A percentile compares a stretch with the other conserved stretches of the same genome.
Evolutionary conservation across 2,888 invertebrate species (phyloP).

Genomic region (Crepidodera aurea): DNA sequence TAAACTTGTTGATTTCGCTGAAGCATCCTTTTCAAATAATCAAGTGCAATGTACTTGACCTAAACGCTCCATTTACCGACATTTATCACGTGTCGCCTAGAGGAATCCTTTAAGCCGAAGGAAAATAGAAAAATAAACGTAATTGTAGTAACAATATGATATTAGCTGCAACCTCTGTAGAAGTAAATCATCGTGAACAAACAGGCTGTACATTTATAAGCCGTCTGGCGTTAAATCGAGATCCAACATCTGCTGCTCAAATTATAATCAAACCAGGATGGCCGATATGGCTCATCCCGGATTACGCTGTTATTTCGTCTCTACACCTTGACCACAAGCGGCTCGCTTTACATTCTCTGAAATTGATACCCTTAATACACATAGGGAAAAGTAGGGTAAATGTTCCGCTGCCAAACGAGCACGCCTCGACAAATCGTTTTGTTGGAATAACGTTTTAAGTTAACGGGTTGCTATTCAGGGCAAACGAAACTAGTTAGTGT

Average conservation of each 20-base stretch:
- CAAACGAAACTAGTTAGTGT: too few species aligned
- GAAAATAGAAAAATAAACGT: neutral
- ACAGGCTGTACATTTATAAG: conserved; percentile 30
- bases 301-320: conserved; percentile 37
- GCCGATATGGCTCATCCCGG: conserved; percentile 38
- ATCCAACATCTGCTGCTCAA: conserved; percentile 37
- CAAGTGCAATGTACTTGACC: too few species aligned
- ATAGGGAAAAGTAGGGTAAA: conserved; percentile 5
- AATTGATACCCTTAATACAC: conserved; percentile 13
- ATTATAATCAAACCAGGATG: conserved; percentile 38
- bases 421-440: neutral
- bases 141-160: neutral
- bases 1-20: too few species aligned
- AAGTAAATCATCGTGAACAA: conserved; percentile 12
- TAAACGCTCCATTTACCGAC: too few species aligned
- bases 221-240: conserved; percentile 31
- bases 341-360: conserved; percentile 20
- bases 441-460: neutral
- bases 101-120: too few species aligned
- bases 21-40: too few species aligned
- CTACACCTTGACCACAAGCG: conserved; percentile 34
- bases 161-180: neutral
- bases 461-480: too few species aligned
- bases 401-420: neutral
- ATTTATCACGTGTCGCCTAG: too few species aligned